Percentiles rank a stretch among this genome's conserved stretches.
phyloP scores from a whole-genome alignment of 2,888 invertebrate genomes.

The Cataglyphis rosenhaueri region DNA sequence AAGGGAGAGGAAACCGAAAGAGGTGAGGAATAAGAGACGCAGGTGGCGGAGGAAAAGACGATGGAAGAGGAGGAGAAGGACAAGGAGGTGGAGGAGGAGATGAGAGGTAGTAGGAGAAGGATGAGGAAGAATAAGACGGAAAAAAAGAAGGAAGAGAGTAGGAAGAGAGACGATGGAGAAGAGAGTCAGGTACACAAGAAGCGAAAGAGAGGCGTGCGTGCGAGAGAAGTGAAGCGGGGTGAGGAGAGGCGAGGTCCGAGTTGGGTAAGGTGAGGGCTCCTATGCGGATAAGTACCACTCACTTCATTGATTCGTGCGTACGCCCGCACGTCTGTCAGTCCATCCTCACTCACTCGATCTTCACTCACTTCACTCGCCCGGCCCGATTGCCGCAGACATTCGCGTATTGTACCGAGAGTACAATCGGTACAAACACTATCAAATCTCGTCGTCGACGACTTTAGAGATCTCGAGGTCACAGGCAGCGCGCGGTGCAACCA shows the following conservation, averaged over 20 bases:
- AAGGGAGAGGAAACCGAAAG: constrained; percentile 47
- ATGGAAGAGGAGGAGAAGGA: constrained; percentile 39
- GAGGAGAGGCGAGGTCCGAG: constrained; percentile 73
- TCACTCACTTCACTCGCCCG: constrained; percentile 54
- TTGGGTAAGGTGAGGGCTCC: constrained; percentile 78
- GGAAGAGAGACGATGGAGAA: constrained; percentile 63
- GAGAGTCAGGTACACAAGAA: constrained; percentile 41
- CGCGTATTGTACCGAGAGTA: constrained; percentile 29
- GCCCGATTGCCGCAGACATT: constrained; percentile 52
- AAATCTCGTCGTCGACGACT: constrained; percentile 26
- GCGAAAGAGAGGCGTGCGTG: constrained; percentile 59
- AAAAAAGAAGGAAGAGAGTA: constrained; percentile 38
- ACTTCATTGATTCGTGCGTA: constrained; percentile 81
- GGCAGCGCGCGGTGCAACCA: constrained; percentile 49
- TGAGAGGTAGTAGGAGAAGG: constrained; percentile 47
- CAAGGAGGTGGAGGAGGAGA: constrained; percentile 63
- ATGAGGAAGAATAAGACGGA: constrained; percentile 50
- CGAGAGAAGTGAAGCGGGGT: constrained; percentile 46
- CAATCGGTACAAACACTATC: constrained; percentile 26
- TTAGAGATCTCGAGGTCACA: constrained; percentile 49
- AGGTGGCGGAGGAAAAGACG: constrained; percentile 25
- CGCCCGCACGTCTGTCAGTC: constrained; percentile 79
- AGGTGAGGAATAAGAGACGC: constrained; percentile 36
- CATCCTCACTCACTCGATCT: constrained; percentile 74
- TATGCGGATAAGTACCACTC: constrained; percentile 79